Percentiles rank a stretch among this genome's conserved stretches.
Conservation (phyloP, 2,888 invertebrate species). For the Ceriagrion tenellum region DNA sequence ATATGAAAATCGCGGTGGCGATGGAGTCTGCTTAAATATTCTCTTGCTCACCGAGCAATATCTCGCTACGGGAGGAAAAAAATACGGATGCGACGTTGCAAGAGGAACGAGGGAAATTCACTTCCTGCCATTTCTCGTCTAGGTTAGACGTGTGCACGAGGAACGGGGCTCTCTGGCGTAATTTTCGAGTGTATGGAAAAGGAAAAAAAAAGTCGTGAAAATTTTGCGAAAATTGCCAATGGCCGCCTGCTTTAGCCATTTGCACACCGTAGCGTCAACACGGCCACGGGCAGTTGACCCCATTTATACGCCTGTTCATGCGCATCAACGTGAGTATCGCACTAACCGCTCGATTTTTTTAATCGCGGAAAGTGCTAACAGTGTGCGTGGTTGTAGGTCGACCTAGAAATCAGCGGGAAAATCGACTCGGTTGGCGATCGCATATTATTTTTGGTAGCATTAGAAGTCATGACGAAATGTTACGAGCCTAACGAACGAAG, state of each 20-base stretch:
- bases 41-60: background rate
- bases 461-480: too few species aligned
- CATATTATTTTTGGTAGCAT: too few species aligned
- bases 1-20: too few species aligned
- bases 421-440: too few species aligned
- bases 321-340: background rate
- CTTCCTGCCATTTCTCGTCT: background rate
- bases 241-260: background rate
- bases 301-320: background rate
- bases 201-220: background rate
- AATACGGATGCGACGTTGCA: background rate
- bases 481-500: too few species aligned
- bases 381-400: background rate
- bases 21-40: background rate
- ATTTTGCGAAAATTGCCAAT: background rate
- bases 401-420: too few species aligned
- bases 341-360: background rate
- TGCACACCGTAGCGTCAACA: background rate
- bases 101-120: background rate
- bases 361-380: background rate
- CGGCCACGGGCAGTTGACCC: background rate
- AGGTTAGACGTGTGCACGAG: background rate
- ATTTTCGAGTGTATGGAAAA: background rate
- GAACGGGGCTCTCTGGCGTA: background rate
- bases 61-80: background rate